Evolutionary conservation across 2,113 vertebrate genomes (phyloP), one percentile per base, ranked within the genome.

Genomic region (Pluvialis apricaria): DNA sequence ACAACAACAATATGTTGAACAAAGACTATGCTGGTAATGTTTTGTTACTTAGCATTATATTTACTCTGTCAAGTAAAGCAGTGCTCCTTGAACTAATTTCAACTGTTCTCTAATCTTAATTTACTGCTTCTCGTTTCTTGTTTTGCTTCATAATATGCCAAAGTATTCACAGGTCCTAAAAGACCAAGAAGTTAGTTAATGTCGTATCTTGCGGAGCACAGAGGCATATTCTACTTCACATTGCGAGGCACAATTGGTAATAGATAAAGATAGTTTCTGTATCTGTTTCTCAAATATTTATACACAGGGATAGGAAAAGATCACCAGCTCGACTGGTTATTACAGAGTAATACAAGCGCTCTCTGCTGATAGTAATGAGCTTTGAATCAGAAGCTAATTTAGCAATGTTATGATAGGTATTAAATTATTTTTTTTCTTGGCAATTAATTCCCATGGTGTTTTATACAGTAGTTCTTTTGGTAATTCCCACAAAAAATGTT

Each of bases 51-150:
- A 49, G 49, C 44, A 57, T 69, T 91, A 29, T 78, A 84, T 83
- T 94, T 94, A 52, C 40, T 89, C 58, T 70, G 29, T 94, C 86
- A 73, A 76, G 86, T 91, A 89, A 94, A 92, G 40, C 87, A 70
- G 24, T 0, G 2, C 61, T 91, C 51, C 60, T 79, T 88, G 13
- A 92, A 51, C 16, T 62, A 69, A 26, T 60, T 95, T 77, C 16
- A 73, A 0, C 22, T 69, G 14, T 72, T 70, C 68, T 86, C 62
- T 91, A 89, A 58, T 70, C 11, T 34, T 45, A 77, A 94, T 85
- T 91, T 88, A 96, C 66, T 82, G 55, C 58, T 84, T 32, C 25
- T 89, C 2, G 5, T 20, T 82, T 84, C 77, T 83, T 31, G 24
- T 66, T 90, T 82, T 81, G 34, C 57, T 93, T 81, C 32, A 21